Conservation (phyloP, 2,888 invertebrate species). For the Phortica magna region DNA sequence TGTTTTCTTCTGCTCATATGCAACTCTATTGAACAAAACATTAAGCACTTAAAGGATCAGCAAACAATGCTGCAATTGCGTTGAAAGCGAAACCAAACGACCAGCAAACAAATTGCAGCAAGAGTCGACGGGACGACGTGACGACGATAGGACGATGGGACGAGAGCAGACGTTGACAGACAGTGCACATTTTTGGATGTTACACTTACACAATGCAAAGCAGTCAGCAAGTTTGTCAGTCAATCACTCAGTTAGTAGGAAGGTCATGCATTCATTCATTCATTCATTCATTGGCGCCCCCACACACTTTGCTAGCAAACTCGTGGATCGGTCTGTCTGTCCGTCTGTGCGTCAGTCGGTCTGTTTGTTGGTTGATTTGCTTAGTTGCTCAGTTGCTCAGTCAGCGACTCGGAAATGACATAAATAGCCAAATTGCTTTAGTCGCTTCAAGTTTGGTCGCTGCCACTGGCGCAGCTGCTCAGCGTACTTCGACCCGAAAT, state of each 20-base stretch:
- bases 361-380: not conserved
- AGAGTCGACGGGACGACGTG: too few species aligned
- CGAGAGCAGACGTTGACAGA: not conserved
- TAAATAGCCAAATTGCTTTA: constrained; percentile 34
- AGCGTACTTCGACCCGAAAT: constrained; percentile 7
- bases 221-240: too few species aligned
- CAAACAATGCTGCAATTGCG: too few species aligned
- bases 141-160: not conserved
- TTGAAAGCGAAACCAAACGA: not conserved
- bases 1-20: too few species aligned
- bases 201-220: too few species aligned
- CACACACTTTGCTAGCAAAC: not conserved
- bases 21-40: too few species aligned
- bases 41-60: too few species aligned
- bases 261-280: not conserved
- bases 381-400: not conserved
- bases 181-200: not conserved
- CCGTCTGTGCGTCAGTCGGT: not conserved
- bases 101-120: not conserved
- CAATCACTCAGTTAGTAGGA: not conserved
- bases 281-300: not conserved
- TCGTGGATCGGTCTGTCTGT: not conserved
- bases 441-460: constrained; percentile 7
- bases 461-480: not conserved
- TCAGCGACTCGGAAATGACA: constrained; percentile 30